phyloP scores from a whole-genome alignment of 2,113 vertebrate genomes.

The Cacatua alba region DNA sequence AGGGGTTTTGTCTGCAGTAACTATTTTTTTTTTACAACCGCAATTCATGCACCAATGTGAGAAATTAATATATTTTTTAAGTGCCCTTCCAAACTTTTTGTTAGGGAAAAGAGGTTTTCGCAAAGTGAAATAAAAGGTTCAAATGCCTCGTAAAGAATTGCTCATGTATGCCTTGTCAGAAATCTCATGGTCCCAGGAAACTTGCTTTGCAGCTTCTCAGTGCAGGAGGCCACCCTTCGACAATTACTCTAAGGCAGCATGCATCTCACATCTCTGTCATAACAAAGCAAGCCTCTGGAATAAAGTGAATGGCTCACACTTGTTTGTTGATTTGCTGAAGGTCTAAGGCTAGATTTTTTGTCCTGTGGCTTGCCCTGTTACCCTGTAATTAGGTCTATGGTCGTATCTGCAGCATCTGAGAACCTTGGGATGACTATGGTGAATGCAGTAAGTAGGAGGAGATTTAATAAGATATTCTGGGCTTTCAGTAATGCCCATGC shows the following conservation, averaged over 20 bases:
- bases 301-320: rapidly evolving
- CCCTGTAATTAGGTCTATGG: neutral
- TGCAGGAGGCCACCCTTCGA: neutral
- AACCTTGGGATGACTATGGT: neutral
- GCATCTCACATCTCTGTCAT: neutral
- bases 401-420: neutral
- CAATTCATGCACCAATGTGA: neutral
- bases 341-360: neutral
- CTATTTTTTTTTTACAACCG: neutral
- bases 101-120: neutral
- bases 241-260: rapidly evolving
- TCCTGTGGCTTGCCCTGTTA: neutral
- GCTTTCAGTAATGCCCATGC: neutral
- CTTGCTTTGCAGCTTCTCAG: neutral
- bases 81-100: neutral
- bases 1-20: neutral
- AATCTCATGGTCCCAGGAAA: neutral
- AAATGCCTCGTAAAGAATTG: neutral
- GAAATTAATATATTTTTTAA: neutral
- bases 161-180: neutral
- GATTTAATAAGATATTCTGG: constrained; percentile 1
- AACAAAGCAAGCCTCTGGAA: neutral
- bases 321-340: neutral
- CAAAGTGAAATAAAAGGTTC: neutral
- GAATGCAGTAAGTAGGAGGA: neutral